Evolutionary conservation across 2,888 invertebrate genomes (phyloP), one percentile per base, ranked within the genome.

Genomic region (Hypsopygia costalis): DNA sequence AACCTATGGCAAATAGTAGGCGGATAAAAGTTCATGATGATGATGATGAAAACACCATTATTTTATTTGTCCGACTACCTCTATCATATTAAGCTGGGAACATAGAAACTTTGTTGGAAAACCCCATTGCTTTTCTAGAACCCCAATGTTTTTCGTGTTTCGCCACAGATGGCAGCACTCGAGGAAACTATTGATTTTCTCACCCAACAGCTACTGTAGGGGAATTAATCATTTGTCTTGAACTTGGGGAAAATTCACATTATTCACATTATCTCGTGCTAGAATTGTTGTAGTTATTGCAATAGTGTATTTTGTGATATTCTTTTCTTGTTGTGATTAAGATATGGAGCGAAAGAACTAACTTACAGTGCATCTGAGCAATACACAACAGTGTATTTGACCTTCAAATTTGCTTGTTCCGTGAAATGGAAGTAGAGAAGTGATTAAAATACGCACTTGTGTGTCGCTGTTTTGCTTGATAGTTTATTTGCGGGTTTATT

Each of bases 401-500:
- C 52, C 54, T 62, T 65, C 50, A 44, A 51, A 47, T 46, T 52
- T 31, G 46, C 53, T 54, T 44, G 56, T 62, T 50, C 49, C 53
- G 62, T 61, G 69, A 69, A 66, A 83, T 86, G 85, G 52, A 64
- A 67, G 56, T 57, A 51, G 50, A 47, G 42, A 62, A 68, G 70
- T 85, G 72, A 81, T 71, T 77, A 77, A 68, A 61, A 85, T 85
- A 81, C n/a, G n/a, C 56, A 62, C 68, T 54, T 46, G 55, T 61
- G 52, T 51, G 77, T 69, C 68, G 64, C 63, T 62, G 62, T 81
- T 79, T 79, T 70, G 86, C 86, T 88, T 88, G 61, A 72, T 63
- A 58, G 77, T 87, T 85, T 76, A 52, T 86, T 88, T 87, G 86
- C 86, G 62, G 59, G 66, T 66, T 77, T 87, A 86, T 82, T 86